These are phyloP conservation scores for Scolopax bukidnonensis DNA, from an alignment of 2,797 vertebrate species.

Conservation along the genomic window DNA sequence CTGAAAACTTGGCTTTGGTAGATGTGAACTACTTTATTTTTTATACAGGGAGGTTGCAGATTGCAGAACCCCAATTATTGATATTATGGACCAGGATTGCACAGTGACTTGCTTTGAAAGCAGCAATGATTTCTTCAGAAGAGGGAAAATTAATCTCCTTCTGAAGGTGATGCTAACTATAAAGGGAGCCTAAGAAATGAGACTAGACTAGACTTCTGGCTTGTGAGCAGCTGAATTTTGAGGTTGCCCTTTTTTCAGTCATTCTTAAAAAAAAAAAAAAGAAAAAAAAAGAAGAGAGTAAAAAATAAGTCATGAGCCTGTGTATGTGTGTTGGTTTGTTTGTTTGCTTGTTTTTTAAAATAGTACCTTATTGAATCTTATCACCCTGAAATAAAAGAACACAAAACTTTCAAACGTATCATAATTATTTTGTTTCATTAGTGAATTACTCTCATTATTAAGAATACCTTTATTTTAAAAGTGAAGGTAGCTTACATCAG, in stretches of 20 bases:
- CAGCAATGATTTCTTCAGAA: background rate
- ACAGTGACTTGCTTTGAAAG: background rate
- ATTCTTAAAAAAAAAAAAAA: background rate
- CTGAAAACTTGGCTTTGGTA: background rate
- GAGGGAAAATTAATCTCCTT: background rate
- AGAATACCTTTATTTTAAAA: background rate
- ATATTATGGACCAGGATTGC: background rate
- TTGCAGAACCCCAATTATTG: background rate
- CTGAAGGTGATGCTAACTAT: background rate
- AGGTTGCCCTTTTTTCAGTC: background rate
- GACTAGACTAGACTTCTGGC: background rate
- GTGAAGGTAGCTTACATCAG: background rate
- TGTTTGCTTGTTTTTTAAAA: background rate
- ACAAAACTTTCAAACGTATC: background rate
- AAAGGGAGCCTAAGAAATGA: background rate
- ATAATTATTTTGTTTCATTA: background rate
- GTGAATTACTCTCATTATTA: background rate
- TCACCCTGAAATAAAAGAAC: background rate
- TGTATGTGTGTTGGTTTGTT: background rate
- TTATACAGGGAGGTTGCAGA: fast-evolving
- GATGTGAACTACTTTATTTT: background rate
- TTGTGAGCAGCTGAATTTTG: background rate
- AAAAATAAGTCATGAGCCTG: background rate
- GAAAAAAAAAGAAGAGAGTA: background rate
- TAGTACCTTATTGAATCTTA: background rate